Evolutionary conservation across 1,140 invertebrate species (phyloP).

Genomic region (Charaxes varanes): DNA sequence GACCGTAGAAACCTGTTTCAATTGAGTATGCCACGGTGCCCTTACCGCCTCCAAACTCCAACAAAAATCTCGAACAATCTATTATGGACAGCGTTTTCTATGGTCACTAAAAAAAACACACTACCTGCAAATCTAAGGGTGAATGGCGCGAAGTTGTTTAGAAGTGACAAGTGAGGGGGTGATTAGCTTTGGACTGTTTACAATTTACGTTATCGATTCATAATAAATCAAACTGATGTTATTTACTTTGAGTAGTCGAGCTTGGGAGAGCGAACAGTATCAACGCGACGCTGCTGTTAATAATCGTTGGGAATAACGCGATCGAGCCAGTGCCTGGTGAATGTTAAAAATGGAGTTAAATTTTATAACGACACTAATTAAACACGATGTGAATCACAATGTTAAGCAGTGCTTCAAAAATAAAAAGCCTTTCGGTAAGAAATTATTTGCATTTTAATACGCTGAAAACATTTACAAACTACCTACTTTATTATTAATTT

Average conservation of each 20-base stretch:
- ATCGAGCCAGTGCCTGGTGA: constrained; percentile 12
- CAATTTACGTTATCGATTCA: constrained; percentile 25
- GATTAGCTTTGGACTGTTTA: constrained; percentile 13
- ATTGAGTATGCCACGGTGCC: no score
- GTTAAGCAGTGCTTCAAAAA: constrained; percentile 67
- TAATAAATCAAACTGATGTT: constrained; percentile 33
- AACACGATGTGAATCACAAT: constrained; percentile 71
- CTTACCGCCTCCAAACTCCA: no score
- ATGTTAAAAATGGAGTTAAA: constrained; percentile 56
- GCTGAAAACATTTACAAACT: no score
- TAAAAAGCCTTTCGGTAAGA: constrained; percentile 68
- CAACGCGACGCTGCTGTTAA: constrained; percentile 17
- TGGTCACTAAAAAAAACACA: neutral
- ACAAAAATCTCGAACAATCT: no score
- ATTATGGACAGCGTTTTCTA: no score
- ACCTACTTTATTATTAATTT: no score
- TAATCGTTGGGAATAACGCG: constrained; percentile 4
- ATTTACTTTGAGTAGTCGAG: constrained; percentile 49
- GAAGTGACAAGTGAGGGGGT: neutral
- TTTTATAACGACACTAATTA: constrained; percentile 60
- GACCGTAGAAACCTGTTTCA: no score
- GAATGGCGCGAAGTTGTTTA: neutral
- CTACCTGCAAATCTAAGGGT: neutral
- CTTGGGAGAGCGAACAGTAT: constrained; percentile 20
- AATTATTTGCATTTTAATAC: constrained; percentile 15